Percentiles rank a stretch among this genome's conserved stretches.
phyloP scores from a whole-genome alignment of 2,888 invertebrate species.

The Lacanobia oleracea region DNA sequence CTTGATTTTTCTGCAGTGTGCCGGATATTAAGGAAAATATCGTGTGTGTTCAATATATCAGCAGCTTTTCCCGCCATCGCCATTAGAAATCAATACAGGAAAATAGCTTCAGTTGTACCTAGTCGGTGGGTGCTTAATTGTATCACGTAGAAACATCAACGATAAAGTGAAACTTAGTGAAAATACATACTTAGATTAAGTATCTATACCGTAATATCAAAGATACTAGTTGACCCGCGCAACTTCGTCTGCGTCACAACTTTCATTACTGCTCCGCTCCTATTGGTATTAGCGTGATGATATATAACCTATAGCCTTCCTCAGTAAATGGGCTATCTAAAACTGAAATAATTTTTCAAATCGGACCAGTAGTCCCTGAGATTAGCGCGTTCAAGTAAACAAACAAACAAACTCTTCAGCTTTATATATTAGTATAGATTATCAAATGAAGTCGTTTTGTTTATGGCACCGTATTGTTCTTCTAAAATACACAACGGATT shows the following conservation, averaged over 20 bases:
- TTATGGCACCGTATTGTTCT: not conserved
- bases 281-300: too few relatives aligned
- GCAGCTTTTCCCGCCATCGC: constrained; percentile 14
- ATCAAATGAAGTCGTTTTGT: not conserved
- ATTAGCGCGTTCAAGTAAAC: too few relatives aligned
- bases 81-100: constrained; percentile 56
- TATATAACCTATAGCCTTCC: too few relatives aligned
- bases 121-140: constrained; percentile 7
- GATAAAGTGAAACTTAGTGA: not conserved
- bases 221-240: too few relatives aligned
- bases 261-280: too few relatives aligned
- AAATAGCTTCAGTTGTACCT: constrained; percentile 18
- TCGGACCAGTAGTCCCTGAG: too few relatives aligned
- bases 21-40: constrained; percentile 47
- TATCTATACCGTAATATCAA: not conserved
- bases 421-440: too few relatives aligned
- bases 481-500: not conserved
- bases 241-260: too few relatives aligned
- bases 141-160: constrained; percentile 3
- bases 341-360: too few relatives aligned
- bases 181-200: not conserved
- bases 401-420: too few relatives aligned
- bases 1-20: not conserved
- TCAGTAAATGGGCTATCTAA: too few relatives aligned
- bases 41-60: constrained; percentile 18